Evolutionary conservation across 2,113 vertebrate genomes (phyloP).

Genomic region (Sylvia atricapilla): DNA sequence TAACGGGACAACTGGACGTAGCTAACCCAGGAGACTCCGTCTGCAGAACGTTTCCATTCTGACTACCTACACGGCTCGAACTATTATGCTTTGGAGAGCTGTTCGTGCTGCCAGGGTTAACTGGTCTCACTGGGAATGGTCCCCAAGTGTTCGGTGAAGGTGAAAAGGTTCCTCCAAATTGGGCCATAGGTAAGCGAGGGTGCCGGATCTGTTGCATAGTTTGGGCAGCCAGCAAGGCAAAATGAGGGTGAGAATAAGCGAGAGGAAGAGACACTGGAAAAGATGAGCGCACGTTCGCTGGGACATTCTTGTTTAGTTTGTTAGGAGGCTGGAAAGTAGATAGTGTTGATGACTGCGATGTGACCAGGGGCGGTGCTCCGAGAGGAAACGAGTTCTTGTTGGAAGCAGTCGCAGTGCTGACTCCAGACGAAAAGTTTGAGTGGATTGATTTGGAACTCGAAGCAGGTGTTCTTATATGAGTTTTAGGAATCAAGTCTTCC

Average conservation of each 20-base stretch:
- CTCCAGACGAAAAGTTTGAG: slow-evolving; percentile 82
- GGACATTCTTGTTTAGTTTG: slow-evolving; percentile 89
- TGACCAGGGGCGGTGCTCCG: slow-evolving; percentile 81
- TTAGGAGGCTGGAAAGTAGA: slow-evolving; percentile 85
- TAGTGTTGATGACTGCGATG: slow-evolving; percentile 86
- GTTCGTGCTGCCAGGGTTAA: slow-evolving; percentile 93
- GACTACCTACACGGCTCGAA: slow-evolving; percentile 69
- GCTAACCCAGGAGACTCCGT: slow-evolving; percentile 70
- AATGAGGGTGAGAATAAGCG: slow-evolving; percentile 94
- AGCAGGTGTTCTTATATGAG: slow-evolving; percentile 92
- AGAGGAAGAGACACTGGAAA: slow-evolving; percentile 93
- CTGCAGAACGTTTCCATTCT: slow-evolving; percentile 73
- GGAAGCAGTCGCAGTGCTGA: slow-evolving; percentile 81
- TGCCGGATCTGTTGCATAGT: slow-evolving; percentile 99
- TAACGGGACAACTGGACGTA: slow-evolving; percentile 72
- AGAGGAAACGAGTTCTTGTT: slow-evolving; percentile 89
- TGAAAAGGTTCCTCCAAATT: slow-evolving; percentile 95
- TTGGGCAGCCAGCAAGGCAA: slow-evolving; percentile 94
- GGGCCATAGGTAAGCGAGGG: slow-evolving; percentile 96
- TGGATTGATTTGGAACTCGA: slow-evolving; percentile 85
- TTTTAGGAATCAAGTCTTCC: slow-evolving; percentile 97
- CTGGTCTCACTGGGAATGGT: slow-evolving; percentile 95
- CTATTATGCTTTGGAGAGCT: slow-evolving; percentile 95
- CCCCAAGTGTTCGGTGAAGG: slow-evolving; percentile 96
- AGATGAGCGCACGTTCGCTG: slow-evolving; percentile 89